Evolutionary conservation across 1,140 invertebrate genomes (phyloP), one percentile per base, ranked within the genome.

Genomic region (Drosophila ironensis): DNA sequence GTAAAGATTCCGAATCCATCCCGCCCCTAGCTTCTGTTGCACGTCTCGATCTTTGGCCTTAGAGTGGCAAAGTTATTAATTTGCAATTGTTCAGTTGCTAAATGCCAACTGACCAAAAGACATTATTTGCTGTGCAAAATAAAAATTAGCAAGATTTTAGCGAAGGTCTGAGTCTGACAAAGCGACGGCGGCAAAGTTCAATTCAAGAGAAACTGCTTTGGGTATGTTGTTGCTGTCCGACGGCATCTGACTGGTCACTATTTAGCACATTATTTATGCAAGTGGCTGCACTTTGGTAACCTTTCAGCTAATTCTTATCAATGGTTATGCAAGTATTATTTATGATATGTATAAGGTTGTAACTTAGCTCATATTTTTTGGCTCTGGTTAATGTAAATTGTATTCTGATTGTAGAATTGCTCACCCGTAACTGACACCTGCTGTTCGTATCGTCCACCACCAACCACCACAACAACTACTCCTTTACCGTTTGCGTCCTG

Each of bases 241-340:
- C 52, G 20, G 38, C 40, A 61, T 42, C 28, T 69, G 68, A 30
- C 47, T 64, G 52, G 52, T 42, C 57, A 60, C 52, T 50, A 72
- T 68, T 86, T 80, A 80, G 63, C 80, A 72, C 66, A 72, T 86
- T 50, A 75, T 86, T 86, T 74, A 78, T 80, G 70, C 64, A 80
- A 84, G 22, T 40, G 42, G 42, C 42, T 72, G 54, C 61, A 81
- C 61, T 33, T 59, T 59, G 30, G 30, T 84, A 74, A 86, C 66
- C 78, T 86, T 78, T 84, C 53, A 56, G 51, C 48, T 33, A 50
- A n/a, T n/a, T n/a, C n/a, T n/a, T 70, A 48, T 38, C 38, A 69
- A 16, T 48, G 22, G 8, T 8, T 2, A 9, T 38, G 19, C 19
- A 17, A 25, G 11, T 22, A 33, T 17, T 42, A 25, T 27, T 30